Percentiles rank a stretch among this genome's conserved stretches.
Conservation (phyloP, 2,888 invertebrate genomes). For the Rambutsinella grinnellia region DNA sequence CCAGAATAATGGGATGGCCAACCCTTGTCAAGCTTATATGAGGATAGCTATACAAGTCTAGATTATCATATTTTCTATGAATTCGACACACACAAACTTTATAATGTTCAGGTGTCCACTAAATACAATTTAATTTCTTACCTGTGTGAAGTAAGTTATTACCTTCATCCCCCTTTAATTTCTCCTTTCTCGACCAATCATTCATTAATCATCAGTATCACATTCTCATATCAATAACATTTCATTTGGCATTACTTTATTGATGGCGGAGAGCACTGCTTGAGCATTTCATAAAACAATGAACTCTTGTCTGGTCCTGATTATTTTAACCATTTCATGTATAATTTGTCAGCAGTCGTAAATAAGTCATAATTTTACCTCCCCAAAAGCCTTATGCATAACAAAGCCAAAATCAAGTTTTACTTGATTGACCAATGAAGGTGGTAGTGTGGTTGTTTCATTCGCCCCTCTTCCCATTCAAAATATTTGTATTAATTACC, state of each 20-base stretch:
- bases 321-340: no score
- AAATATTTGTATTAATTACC: neutral
- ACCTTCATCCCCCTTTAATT: neutral
- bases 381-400: no score
- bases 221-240: no score
- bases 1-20: slow-evolving; percentile 56
- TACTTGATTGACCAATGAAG: neutral
- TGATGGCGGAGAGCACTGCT: no score
- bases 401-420: neutral
- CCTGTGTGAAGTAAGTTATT: neutral
- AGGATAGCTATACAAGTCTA: neutral
- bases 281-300: no score
- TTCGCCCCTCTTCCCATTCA: neutral
- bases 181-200: neutral
- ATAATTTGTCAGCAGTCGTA: no score
- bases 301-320: no score
- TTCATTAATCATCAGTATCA: neutral
- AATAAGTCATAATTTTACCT: no score
- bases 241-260: no score
- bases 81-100: slow-evolving; percentile 47
- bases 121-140: neutral
- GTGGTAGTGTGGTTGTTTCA: neutral
- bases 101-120: slow-evolving; percentile 4
- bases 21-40: slow-evolving; percentile 11
- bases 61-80: slow-evolving; percentile 35